Evolutionary conservation across 2,888 invertebrate genomes (phyloP).

Genomic region (Gymnocheta viridis): DNA sequence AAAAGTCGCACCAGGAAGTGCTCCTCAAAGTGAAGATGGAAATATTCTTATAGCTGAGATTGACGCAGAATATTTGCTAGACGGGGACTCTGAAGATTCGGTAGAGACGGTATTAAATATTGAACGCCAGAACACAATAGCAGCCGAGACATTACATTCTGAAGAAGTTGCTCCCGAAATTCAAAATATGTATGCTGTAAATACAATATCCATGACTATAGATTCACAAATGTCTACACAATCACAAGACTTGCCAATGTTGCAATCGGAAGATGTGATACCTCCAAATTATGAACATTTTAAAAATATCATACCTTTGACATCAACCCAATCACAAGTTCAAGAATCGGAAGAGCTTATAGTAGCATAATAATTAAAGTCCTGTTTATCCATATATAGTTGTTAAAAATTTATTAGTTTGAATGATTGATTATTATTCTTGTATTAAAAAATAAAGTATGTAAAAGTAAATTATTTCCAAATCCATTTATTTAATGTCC

Average conservation of each 20-base stretch:
- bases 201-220: slow-evolving; percentile 45
- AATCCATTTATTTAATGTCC: too few species aligned
- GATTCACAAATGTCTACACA: slow-evolving; percentile 29
- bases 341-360: not conserved
- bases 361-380: not conserved
- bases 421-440: too few species aligned
- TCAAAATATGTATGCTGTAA: slow-evolving; percentile 14
- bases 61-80: not conserved
- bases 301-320: slow-evolving; percentile 25
- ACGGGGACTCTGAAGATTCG: slow-evolving; percentile 11
- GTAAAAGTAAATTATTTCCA: too few species aligned
- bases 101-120: slow-evolving; percentile 1
- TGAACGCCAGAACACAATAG: not conserved
- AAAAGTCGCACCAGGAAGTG: not conserved
- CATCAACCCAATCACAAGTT: slow-evolving; percentile 51
- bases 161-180: slow-evolving; percentile 47
- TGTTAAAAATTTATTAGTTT: too few species aligned
- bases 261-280: slow-evolving; percentile 40
- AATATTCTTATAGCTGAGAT: not conserved
- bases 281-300: slow-evolving; percentile 44
- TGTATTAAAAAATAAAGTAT: too few species aligned
- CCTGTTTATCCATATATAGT: too few species aligned
- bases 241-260: not conserved
- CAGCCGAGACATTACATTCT: slow-evolving; percentile 2
- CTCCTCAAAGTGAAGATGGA: not conserved